These are phyloP conservation scores for Ischnus inquisitorius DNA, from an alignment of 2,888 invertebrate genomes.

Conservation along the genomic window DNA sequence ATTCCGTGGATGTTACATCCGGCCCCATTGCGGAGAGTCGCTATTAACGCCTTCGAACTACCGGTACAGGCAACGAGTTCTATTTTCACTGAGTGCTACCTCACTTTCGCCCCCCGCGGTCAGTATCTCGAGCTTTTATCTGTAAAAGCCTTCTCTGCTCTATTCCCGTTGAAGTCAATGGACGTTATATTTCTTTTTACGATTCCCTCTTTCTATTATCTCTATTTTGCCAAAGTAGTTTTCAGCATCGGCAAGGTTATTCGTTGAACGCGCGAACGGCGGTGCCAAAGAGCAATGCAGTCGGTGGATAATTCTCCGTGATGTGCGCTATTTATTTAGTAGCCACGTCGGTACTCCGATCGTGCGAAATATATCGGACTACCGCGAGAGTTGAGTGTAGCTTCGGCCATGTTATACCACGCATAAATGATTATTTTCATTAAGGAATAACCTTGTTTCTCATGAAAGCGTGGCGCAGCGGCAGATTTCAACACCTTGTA, in stretches of 20 bases:
- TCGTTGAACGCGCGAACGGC: background rate
- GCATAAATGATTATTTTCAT: background rate
- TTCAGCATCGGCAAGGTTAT: conserved; percentile 13
- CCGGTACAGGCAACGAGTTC: conserved; percentile 59
- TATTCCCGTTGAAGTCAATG: conserved; percentile 54
- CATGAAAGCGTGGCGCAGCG: background rate
- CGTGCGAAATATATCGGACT: background rate
- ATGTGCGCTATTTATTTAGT: background rate
- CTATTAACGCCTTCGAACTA: conserved; percentile 65
- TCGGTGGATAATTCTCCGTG: background rate
- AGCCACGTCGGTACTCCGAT: background rate
- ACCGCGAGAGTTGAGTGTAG: background rate
- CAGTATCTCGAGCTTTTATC: conserved; percentile 69
- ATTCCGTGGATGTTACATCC: conserved; percentile 7
- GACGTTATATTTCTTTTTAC: conserved; percentile 63
- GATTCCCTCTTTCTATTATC: conserved; percentile 64
- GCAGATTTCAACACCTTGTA: background rate
- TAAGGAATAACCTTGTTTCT: background rate
- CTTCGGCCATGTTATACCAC: background rate
- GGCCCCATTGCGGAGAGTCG: conserved; percentile 63
- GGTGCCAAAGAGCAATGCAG: background rate
- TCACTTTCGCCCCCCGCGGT: conserved; percentile 37
- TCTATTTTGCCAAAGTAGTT: conserved; percentile 40
- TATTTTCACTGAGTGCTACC: conserved; percentile 66
- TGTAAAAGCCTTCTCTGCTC: conserved; percentile 67